Conservation (phyloP, 2,888 invertebrate genomes). For the Blastobasis adustella region DNA sequence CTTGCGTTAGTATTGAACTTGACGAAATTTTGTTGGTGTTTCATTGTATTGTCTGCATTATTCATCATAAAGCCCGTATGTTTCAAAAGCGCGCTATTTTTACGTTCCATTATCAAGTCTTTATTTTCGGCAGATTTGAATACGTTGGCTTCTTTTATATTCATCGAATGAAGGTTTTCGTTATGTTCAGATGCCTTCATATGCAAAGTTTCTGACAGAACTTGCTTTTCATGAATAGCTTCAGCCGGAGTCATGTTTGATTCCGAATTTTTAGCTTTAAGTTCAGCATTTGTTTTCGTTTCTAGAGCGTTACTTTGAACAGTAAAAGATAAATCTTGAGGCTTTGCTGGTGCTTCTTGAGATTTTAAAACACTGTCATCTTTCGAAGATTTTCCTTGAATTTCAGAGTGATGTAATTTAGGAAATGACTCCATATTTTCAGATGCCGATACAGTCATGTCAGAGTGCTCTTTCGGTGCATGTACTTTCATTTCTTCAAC, state of each 20-base stretch:
- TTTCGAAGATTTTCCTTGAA: slow-evolving; percentile 5
- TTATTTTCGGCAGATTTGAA: too few relatives aligned
- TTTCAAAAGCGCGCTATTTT: too few relatives aligned
- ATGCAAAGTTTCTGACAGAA: background rate
- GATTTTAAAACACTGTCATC: too few relatives aligned
- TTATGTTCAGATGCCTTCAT: background rate
- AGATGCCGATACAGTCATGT: slow-evolving; percentile 17
- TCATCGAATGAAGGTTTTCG: background rate
- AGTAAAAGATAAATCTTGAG: slow-evolving; percentile 6
- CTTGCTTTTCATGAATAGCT: background rate
- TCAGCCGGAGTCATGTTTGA: background rate
- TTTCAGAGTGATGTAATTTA: slow-evolving; percentile 13
- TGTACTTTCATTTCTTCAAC: background rate
- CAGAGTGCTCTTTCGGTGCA: slow-evolving; percentile 5
- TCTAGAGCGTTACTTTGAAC: background rate
- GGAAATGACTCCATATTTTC: slow-evolving; percentile 15
- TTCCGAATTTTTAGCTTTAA: background rate
- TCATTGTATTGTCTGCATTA: too few relatives aligned
- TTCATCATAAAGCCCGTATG: too few relatives aligned
- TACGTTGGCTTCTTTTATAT: too few relatives aligned
- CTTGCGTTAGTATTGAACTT: too few relatives aligned
- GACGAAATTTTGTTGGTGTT: too few relatives aligned
- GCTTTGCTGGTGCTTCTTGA: background rate
- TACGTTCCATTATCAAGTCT: too few relatives aligned
- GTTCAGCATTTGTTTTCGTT: background rate